These are phyloP conservation scores for Mythimna albipuncta DNA, from an alignment of 2,888 invertebrate species.

Conservation along the genomic window DNA sequence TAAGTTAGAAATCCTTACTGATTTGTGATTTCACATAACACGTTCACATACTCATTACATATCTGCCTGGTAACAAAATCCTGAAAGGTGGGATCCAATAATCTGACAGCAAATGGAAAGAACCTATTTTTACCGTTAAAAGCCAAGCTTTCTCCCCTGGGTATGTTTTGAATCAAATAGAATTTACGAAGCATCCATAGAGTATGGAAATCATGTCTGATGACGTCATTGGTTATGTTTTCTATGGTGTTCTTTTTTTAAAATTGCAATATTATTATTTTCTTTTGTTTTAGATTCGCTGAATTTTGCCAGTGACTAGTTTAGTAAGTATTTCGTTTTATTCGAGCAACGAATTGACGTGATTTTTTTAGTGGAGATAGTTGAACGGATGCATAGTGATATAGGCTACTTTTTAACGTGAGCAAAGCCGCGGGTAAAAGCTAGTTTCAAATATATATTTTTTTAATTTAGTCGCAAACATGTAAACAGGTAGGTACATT, in stretches of 20 bases:
- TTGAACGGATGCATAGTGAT: no score
- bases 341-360: no score
- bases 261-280: no score
- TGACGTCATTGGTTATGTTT: not conserved
- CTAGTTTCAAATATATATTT: no score
- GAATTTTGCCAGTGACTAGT: no score
- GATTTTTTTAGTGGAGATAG: no score
- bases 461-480: not conserved
- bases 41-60: slow-evolving; percentile 30
- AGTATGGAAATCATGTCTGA: not conserved
- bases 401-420: no score
- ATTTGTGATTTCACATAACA: slow-evolving; percentile 24
- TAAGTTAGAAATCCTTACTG: not conserved
- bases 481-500: not conserved
- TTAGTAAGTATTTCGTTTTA: no score
- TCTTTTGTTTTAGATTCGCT: no score
- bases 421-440: no score
- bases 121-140: slow-evolving; percentile 58
- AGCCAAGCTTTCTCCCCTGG: slow-evolving; percentile 53
- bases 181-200: slow-evolving; percentile 14
- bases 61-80: slow-evolving; percentile 40
- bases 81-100: slow-evolving; percentile 56
- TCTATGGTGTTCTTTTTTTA: not conserved
- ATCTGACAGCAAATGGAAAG: slow-evolving; percentile 62
- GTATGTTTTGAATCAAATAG: slow-evolving; percentile 56